Conservation (phyloP, 2,888 invertebrate genomes). For the Andrena flavipes region DNA sequence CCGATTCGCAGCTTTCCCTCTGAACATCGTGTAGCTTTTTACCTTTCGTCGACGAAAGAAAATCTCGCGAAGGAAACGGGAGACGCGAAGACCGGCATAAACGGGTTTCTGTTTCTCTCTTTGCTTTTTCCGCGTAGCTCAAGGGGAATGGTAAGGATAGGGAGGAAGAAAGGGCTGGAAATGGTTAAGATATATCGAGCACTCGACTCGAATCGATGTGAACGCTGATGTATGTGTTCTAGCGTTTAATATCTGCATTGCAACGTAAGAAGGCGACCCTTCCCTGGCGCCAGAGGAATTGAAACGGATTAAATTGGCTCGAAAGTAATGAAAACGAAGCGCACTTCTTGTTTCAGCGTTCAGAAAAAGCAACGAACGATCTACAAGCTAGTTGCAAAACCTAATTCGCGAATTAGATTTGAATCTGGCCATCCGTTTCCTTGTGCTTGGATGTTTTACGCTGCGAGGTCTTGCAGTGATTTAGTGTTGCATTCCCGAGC, state of each 20-base stretch:
- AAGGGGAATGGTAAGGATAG: neutral
- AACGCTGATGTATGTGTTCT: conserved; percentile 4
- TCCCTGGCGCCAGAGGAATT: neutral
- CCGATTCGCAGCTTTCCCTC: neutral
- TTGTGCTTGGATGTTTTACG: conserved; percentile 19
- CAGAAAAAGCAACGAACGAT: neutral
- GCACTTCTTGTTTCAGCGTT: neutral
- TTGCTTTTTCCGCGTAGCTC: conserved; percentile 26
- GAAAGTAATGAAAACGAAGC: neutral
- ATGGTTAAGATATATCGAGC: neutral
- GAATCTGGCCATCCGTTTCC: neutral
- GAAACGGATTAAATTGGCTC: neutral
- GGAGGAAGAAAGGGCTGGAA: neutral
- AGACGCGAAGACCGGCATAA: neutral
- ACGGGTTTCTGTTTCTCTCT: conserved; percentile 1
- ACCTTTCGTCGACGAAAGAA: neutral
- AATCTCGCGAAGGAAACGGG: neutral
- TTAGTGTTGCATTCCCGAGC: neutral
- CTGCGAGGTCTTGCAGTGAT: conserved; percentile 10
- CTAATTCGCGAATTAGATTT: conserved; percentile 27
- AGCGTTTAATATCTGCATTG: conserved; percentile 20
- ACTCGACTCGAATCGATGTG: neutral
- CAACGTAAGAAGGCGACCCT: neutral
- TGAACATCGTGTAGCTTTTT: conserved; percentile 15
- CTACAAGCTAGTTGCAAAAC: neutral